Conservation (phyloP, 2,113 vertebrate genomes). For the Hippocampus barbouri region DNA sequence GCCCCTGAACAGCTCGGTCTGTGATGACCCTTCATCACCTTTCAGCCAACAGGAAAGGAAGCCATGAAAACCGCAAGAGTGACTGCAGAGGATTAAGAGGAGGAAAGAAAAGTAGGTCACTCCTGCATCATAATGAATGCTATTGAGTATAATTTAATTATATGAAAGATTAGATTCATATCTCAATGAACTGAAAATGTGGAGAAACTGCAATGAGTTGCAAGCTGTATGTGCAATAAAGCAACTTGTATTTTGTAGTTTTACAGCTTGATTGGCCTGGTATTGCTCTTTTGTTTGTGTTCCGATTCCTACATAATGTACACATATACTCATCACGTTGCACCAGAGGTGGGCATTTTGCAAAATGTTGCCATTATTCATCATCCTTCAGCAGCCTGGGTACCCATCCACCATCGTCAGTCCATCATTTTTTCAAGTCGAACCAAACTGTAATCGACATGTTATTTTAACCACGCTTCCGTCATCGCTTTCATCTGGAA, state of each 20-base stretch:
- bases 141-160: slow-evolving; percentile 13
- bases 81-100: neutral
- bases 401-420: no score
- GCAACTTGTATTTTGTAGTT: neutral
- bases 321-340: neutral
- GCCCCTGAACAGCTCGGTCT: slow-evolving; percentile 11
- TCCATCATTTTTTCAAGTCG: no score
- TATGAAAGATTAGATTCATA: slow-evolving; percentile 9
- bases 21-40: slow-evolving; percentile 12
- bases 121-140: neutral
- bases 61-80: neutral
- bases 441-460: no score
- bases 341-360: neutral
- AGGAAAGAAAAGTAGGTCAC: slow-evolving; percentile 7
- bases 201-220: slow-evolving; percentile 7
- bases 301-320: neutral
- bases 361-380: no score
- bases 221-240: neutral
- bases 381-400: no score
- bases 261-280: neutral
- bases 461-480: no score
- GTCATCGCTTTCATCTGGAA: no score
- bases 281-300: neutral
- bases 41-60: slow-evolving; percentile 10
- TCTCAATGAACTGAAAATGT: neutral